Evolutionary conservation across 2,113 vertebrate species (phyloP).

Genomic region (Chionomys nivalis): DNA sequence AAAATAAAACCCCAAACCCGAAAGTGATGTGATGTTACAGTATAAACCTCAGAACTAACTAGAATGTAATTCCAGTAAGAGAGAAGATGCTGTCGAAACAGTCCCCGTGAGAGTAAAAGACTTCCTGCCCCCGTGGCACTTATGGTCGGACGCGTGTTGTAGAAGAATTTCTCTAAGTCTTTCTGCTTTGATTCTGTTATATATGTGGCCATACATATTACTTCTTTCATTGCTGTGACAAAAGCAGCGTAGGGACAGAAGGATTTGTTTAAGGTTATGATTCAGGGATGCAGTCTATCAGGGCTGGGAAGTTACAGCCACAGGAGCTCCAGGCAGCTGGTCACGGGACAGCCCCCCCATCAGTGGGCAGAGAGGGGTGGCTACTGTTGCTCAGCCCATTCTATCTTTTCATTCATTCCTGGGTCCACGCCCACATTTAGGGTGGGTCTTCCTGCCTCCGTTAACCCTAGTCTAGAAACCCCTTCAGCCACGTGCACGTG

Average conservation of each 20-base stretch:
- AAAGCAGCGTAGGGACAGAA: not conserved
- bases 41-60: conserved; percentile 22
- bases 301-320: not conserved
- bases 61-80: not conserved
- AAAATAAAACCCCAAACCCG: not conserved
- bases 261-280: too few relatives aligned
- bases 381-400: not conserved
- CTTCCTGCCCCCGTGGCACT: not conserved
- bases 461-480: not conserved
- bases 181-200: not conserved
- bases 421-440: not conserved
- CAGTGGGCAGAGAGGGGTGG: not conserved
- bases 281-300: not conserved
- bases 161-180: not conserved
- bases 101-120: not conserved
- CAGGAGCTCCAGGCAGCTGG: not conserved
- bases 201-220: not conserved
- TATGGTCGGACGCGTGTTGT: not conserved
- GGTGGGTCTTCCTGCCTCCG: not conserved
- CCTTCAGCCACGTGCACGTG: too few relatives aligned
- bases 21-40: not conserved
- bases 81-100: not conserved
- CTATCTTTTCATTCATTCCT: not conserved
- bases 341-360: not conserved
- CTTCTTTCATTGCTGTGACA: not conserved